Base-by-base conservation (phyloP, 1,140 invertebrate genomes). In the Teleopsis dalmanni region DNA sequence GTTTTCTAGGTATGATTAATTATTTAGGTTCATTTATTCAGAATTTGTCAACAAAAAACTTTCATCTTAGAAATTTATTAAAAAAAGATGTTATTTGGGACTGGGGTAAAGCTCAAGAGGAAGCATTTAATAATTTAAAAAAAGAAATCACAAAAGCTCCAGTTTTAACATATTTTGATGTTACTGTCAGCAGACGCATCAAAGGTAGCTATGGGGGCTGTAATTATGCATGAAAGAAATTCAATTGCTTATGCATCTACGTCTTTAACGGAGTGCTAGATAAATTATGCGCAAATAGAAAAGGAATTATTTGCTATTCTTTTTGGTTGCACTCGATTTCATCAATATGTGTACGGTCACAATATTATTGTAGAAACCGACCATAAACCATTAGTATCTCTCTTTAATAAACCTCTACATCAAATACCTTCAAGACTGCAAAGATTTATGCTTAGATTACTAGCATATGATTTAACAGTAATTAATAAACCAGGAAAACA, bases 391-490 rank as follows among this genome's bases (percentile, higher is more conserved):
- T 31, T 76, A 19, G 60, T 70, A 31, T 35, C 53, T 10, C 62
- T 76, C 11, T 71, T 74, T 53, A 63, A 62, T 34, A 75, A 76
- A 59, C 41, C 62, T 64, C n/a, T n/a, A n/a, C n/a, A n/a, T n/a
- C n/a, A n/a, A n/a, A n/a, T n/a, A n/a, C n/a, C n/a, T n/a, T n/a
- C n/a, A n/a, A n/a, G n/a, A n/a, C n/a, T n/a, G n/a, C n/a, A n/a
- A n/a, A n/a, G n/a, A n/a, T n/a, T n/a, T n/a, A n/a, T n/a, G n/a
- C n/a, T n/a, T n/a, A n/a, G n/a, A n/a, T n/a, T n/a, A n/a, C n/a
- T n/a, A n/a, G n/a, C n/a, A n/a, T n/a, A n/a, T n/a, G n/a, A n/a
- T n/a, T n/a, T n/a, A n/a, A n/a, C n/a, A n/a, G n/a, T n/a, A n/a
- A n/a, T n/a, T n/a, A n/a, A n/a, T n/a, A n/a, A n/a, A n/a, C n/a